These are phyloP conservation scores for Teleopsis dalmanni DNA, from an alignment of 1,140 invertebrate genomes.

Conservation along the genomic window DNA sequence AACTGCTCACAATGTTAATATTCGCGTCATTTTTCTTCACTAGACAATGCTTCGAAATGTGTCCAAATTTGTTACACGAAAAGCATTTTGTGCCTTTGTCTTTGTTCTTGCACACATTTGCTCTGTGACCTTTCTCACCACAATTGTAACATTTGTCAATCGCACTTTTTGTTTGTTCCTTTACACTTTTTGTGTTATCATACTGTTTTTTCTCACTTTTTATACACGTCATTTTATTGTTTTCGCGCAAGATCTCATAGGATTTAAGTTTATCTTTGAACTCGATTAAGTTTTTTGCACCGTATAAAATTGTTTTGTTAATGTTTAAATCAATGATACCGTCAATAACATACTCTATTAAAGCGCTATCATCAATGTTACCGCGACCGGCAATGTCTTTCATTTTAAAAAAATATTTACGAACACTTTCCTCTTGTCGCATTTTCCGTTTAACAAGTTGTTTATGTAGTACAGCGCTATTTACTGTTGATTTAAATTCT, in stretches of 20 bases:
- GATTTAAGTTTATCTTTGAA: constrained; percentile 9
- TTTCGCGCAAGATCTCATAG: neutral
- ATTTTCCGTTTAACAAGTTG: constrained; percentile 1
- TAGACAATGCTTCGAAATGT: constrained; percentile 2
- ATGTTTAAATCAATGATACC: neutral
- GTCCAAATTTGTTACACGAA: neutral
- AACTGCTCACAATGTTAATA: neutral
- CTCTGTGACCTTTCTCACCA: constrained; percentile 4
- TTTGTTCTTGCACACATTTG: constrained; percentile 5
- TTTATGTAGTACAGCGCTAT: constrained; percentile 8
- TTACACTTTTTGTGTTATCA: neutral
- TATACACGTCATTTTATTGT: neutral
- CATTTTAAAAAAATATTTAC: constrained; percentile 11
- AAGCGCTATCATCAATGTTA: neutral
- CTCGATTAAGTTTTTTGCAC: constrained; percentile 8
- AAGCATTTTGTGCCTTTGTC: neutral
- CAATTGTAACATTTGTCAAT: constrained; percentile 6
- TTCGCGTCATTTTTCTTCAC: neutral
- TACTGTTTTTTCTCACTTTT: neutral
- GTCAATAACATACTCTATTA: neutral
- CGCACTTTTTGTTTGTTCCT: neutral
- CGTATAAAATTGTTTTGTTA: constrained; percentile 9
- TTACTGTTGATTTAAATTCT: neutral
- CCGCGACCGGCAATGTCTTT: constrained; percentile 1
- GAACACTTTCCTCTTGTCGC: constrained; percentile 1